Evolutionary conservation across 2,888 invertebrate genomes (phyloP), one percentile per base, ranked within the genome.

Genomic region (Cyaniris semiargus): DNA sequence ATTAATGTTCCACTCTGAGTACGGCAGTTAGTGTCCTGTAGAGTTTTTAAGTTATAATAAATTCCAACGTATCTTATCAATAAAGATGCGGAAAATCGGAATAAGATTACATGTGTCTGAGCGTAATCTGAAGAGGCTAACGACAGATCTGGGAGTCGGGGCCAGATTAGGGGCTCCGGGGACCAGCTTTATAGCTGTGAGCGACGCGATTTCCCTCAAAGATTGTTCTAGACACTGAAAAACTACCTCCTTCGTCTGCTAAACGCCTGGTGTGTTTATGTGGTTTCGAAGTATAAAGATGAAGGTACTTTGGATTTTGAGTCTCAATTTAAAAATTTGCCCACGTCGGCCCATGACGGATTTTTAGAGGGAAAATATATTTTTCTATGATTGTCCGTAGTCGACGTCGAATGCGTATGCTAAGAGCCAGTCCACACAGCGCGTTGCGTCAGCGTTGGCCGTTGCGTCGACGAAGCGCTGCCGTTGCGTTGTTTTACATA

Each of bases 131-230:
- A 18, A 53, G 34, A 23, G 60, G 60, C 60, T 76, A 76, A 76
- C 66, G 76, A 76, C 66, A 76, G 76, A 76, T 66, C 60, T 15
- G 74, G 74, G 74, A 74, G 38, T 48, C 53, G 74, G 74, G 58
- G 72, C 44, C 44, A 21, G 71, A 71, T 71, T 71, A 56, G 58
- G n/a, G 75, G 8, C 53, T 31, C 53, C 31, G 56, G 58, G 18
- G 71, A 71, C 71, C 38, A n/a, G 70, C 31, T 34, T 34, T 70
- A 70, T 70, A 27, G 70, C 70, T 70, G 34, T 34, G 70, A 31
- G 31, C 31, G 31, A 70, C 70, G 60, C 60, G 60, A 60, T 60
- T 60, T 60, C 21, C 8, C 58, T 58, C 60, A 23, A 60, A 10
- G 60, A 60, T 23, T 60, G 60, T 60, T 60, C 60, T 60, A 60